These are phyloP conservation scores for Chelonia mydas DNA, from an alignment of 2,797 vertebrate species.

Conservation along the genomic window DNA sequence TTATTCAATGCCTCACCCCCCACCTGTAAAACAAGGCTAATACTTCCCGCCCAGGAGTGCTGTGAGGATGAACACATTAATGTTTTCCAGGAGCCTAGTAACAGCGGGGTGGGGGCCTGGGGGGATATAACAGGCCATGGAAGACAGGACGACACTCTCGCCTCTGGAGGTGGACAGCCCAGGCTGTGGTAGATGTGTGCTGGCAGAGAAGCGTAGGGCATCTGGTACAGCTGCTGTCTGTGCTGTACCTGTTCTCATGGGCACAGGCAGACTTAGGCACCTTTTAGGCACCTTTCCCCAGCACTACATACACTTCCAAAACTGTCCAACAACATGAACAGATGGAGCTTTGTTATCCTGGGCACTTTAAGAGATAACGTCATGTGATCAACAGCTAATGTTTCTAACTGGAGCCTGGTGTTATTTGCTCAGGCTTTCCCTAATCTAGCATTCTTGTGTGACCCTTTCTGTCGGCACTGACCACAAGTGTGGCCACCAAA, in stretches of 20 bases:
- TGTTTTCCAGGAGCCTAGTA: neutral
- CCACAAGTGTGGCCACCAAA: neutral
- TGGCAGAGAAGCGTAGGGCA: neutral
- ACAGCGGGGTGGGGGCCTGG: neutral
- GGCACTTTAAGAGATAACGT: constrained; percentile 42
- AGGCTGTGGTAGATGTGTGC: neutral
- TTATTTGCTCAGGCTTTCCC: constrained; percentile 8
- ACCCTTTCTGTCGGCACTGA: accelerated
- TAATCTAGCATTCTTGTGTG: neutral
- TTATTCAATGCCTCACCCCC: neutral
- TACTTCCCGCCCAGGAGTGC: neutral
- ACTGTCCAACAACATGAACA: constrained; percentile 5
- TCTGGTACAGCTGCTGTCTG: accelerated
- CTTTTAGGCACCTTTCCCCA: neutral
- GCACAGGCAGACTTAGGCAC: neutral
- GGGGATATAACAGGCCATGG: accelerated
- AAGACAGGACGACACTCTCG: neutral
- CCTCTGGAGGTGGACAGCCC: accelerated
- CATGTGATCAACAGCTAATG: constrained; percentile 11
- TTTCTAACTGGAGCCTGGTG: neutral
- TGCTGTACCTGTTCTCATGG: neutral
- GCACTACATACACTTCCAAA: accelerated
- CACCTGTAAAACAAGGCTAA: neutral
- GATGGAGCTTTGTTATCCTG: neutral
- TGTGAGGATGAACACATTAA: neutral